Base-by-base conservation (phyloP, 2,888 invertebrate genomes). In the Gnatocerus cornutus region DNA sequence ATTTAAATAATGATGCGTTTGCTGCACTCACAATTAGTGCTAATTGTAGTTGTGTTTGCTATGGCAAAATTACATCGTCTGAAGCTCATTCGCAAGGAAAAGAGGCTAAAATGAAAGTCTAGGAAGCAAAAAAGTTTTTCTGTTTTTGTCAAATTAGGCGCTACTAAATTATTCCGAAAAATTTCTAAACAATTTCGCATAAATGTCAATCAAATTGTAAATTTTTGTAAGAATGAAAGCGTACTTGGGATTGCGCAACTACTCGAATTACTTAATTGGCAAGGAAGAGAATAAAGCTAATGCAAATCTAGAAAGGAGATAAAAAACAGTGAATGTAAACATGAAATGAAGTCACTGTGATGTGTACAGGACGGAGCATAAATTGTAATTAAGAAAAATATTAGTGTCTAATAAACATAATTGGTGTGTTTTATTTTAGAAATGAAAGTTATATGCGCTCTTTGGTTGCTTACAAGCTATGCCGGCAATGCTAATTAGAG, bases 381-480 rank as follows among this genome's bases (percentile, higher is more conserved):
- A 62, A 50, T 50, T 12, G 33, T 21, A 50, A 62, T 62, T 62
- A 62, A 50, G 48, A 12, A 45, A 39, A 43, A 13, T 53, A 53
- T 33, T 53, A 52, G 13, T 58, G 14, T 37, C 7, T 39, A 48
- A 43, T 50, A 61, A 61, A 37, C 48, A 48, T 61, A 61, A 50
- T 59, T 45, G 59, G 33, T 41, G 43, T 43, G 55, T 41, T 56
- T 39, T 33, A 14, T 41, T 30, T 62, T 30, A 50, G 50, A 39
- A 62, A 62, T 39, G 62, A 59, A 59, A 59, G 53, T 53, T 37
- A 37, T 37, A 53, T 53, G 53, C 37, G 48, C 58, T 58, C 8
- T 29, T 59, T 59, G 9, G 58, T 29, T 58, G 43, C 58, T 46
- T 46, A 9, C 21, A 16, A 12, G 30, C 29, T 37, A 37, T 37